Conservation (phyloP, 2,113 vertebrate genomes). For the Austrofundulus limnaeus region DNA sequence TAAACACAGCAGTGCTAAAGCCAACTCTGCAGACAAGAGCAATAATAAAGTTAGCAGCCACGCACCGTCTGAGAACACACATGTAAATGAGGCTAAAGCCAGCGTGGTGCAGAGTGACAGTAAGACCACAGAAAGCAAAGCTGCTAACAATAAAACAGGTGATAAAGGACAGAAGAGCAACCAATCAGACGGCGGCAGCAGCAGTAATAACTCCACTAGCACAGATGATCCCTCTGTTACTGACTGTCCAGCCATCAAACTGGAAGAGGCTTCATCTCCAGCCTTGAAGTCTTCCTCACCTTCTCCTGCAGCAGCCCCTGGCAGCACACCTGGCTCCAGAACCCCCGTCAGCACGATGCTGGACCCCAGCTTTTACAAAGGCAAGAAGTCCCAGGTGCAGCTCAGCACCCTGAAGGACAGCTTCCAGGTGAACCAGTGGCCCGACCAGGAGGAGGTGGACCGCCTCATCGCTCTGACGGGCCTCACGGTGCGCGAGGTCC, state of each 20-base stretch:
- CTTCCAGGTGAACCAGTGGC: conserved; percentile 90
- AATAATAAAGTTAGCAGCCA: conserved; percentile 28
- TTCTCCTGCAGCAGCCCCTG: conserved; percentile 69
- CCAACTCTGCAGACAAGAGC: conserved; percentile 44
- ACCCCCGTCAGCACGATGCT: conserved; percentile 78
- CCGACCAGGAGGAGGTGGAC: conserved; percentile 91
- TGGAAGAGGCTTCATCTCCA: conserved; percentile 61
- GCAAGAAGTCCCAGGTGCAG: conserved; percentile 96
- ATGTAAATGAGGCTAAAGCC: conserved; percentile 34
- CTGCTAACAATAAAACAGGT: background rate
- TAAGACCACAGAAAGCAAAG: conserved; percentile 56
- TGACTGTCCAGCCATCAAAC: conserved; percentile 42
- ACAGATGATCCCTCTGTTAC: conserved; percentile 33
- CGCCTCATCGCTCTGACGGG: conserved; percentile 89
- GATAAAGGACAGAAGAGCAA: conserved; percentile 21
- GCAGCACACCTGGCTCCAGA: conserved; percentile 74
- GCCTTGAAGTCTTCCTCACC: conserved; percentile 70
- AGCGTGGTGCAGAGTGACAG: conserved; percentile 30
- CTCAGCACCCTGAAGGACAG: conserved; percentile 91
- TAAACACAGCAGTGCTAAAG: conserved; percentile 34
- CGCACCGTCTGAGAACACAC: conserved; percentile 19
- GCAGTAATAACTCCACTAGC: conserved; percentile 15
- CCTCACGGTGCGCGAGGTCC: conserved; percentile 90
- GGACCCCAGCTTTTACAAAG: conserved; percentile 88
- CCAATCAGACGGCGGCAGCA: conserved; percentile 21